Percentiles rank a stretch among this genome's conserved stretches.
phyloP scores from a whole-genome alignment of 2,888 invertebrate species.

The Erebia palarica region DNA sequence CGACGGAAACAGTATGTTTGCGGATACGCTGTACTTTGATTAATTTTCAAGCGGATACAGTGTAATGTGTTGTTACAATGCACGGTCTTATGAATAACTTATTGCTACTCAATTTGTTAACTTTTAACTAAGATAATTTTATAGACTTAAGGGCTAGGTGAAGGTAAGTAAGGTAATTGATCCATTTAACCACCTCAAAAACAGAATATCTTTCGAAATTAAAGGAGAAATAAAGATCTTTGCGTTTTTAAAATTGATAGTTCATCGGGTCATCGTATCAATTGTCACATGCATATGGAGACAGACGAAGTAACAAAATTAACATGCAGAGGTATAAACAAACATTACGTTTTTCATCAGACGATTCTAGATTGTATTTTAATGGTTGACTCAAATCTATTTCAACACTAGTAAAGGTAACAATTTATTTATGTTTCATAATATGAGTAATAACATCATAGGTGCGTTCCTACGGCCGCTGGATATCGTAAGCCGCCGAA shows the following conservation, averaged over 20 bases:
- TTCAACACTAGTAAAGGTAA: constrained; percentile 9
- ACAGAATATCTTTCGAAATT: neutral
- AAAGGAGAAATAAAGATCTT: neutral
- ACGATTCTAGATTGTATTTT: neutral
- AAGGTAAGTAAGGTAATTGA: neutral
- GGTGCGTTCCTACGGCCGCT: constrained; percentile 28
- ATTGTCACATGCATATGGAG: neutral
- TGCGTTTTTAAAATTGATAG: no score
- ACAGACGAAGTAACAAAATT: neutral
- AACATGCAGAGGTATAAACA: neutral
- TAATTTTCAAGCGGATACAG: constrained; percentile 26
- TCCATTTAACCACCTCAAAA: neutral
- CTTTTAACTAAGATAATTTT: neutral
- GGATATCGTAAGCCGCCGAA: constrained; percentile 63
- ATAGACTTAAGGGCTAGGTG: neutral
- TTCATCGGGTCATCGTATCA: no score
- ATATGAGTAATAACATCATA: constrained; percentile 26
- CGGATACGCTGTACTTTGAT: constrained; percentile 25
- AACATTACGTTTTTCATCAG: neutral
- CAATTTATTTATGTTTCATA: constrained; percentile 20
- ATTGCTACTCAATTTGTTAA: neutral
- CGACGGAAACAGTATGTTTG: constrained; percentile 34
- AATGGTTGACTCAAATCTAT: neutral
- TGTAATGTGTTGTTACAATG: constrained; percentile 7
- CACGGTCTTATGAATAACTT: neutral